Percentiles rank a stretch among this genome's conserved stretches.
Conservation (phyloP, 2,888 invertebrate species). For the Caenorhabditis sp. region DNA sequence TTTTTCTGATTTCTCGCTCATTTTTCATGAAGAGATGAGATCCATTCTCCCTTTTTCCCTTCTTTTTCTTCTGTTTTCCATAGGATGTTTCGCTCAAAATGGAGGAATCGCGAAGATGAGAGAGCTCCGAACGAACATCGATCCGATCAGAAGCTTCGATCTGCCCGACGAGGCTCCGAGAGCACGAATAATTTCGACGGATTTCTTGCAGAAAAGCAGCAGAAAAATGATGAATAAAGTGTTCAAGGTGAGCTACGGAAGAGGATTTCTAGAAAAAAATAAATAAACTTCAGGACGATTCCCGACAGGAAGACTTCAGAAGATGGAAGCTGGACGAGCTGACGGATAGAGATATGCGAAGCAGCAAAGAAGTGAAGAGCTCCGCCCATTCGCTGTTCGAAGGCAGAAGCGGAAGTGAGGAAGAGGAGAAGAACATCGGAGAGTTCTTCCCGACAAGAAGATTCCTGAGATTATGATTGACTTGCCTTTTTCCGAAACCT, state of each 20-base stretch:
- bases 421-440: conserved; percentile 48
- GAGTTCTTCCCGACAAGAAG: conserved; percentile 51
- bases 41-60: background rate
- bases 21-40: conserved; percentile 1
- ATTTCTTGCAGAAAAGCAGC: conserved; percentile 27
- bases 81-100: conserved; percentile 20
- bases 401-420: no score
- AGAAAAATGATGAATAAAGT: conserved; percentile 46
- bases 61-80: conserved; percentile 8
- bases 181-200: conserved; percentile 42
- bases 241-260: conserved; percentile 36
- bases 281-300: conserved; percentile 31
- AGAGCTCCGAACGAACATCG: conserved; percentile 31
- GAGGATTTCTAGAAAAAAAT: background rate
- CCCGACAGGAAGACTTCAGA: conserved; percentile 45
- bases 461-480: background rate
- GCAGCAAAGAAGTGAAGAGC: conserved; percentile 48
- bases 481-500: background rate
- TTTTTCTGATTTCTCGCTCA: conserved; percentile 20
- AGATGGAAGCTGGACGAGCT: conserved; percentile 50
- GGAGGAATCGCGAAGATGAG: conserved; percentile 23
- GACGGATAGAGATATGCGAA: conserved; percentile 47
- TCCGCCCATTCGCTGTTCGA: conserved; percentile 28
- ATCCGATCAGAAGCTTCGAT: conserved; percentile 55
- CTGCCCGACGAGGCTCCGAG: conserved; percentile 55